A percentile compares a stretch with the other conserved stretches of the same genome.
Conservation (phyloP, 2,113 vertebrate species). For the Apus apus region DNA sequence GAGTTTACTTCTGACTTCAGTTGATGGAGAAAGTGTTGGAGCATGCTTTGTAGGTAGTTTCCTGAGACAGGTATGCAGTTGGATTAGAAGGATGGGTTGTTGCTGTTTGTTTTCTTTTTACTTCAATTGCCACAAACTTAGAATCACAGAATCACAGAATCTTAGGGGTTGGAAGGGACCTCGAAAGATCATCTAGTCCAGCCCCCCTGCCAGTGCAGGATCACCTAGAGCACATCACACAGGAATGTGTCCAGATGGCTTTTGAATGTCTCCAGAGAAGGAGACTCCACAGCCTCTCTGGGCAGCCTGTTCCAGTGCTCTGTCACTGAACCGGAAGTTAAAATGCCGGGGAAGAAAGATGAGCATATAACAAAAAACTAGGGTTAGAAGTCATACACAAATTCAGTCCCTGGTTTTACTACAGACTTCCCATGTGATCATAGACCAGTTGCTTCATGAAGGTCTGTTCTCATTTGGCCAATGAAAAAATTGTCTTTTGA, state of each 20-base stretch:
- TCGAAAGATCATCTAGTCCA: too few relatives aligned
- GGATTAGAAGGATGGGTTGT: background rate
- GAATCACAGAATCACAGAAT: background rate
- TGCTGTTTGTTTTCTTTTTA: background rate
- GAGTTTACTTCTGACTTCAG: background rate
- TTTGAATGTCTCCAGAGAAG: too few relatives aligned
- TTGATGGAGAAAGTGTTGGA: background rate
- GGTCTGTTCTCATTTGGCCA: background rate
- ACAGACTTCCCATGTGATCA: background rate
- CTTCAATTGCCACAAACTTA: background rate
- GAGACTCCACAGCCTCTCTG: too few relatives aligned
- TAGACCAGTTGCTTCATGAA: background rate
- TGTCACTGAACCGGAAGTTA: background rate
- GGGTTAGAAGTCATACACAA: background rate
- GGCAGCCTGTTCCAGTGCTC: too few relatives aligned
- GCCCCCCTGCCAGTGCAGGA: too few relatives aligned
- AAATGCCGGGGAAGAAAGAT: rapidly evolving
- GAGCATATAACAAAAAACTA: background rate
- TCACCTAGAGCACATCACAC: too few relatives aligned
- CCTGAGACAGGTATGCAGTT: background rate
- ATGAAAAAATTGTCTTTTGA: background rate
- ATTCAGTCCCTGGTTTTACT: background rate
- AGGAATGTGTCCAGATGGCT: too few relatives aligned
- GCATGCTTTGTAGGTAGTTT: background rate
- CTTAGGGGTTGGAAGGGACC: too few relatives aligned